Conservation (phyloP, 2,888 invertebrate genomes). For the Drosophila vallismaia region DNA sequence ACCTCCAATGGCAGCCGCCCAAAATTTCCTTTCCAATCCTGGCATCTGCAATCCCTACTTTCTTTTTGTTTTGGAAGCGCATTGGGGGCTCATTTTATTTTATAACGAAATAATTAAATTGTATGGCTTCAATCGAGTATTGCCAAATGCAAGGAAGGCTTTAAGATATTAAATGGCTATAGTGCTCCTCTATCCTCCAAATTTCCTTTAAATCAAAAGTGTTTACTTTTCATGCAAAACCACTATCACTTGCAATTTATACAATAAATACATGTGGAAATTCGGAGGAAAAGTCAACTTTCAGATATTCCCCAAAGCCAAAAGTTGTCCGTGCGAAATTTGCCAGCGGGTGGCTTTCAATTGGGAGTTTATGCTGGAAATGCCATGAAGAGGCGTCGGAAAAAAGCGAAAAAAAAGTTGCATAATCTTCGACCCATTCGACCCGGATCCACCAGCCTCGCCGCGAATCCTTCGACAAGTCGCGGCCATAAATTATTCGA, state of each 20-base stretch:
- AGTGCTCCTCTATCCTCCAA: background rate
- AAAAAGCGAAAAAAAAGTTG: slow-evolving; percentile 27
- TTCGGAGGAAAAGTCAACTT: background rate
- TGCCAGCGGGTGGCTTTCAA: slow-evolving; percentile 17
- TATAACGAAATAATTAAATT: background rate
- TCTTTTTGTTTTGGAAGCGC: background rate
- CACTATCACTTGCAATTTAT: background rate
- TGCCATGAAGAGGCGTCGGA: slow-evolving; percentile 31
- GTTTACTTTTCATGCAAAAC: background rate
- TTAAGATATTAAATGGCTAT: background rate
- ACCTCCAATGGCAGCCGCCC: background rate
- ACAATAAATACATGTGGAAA: background rate
- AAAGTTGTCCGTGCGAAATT: slow-evolving; percentile 31
- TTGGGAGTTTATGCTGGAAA: slow-evolving; percentile 15
- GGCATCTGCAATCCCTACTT: background rate
- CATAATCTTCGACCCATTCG: slow-evolving; percentile 45
- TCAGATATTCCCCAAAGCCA: slow-evolving; percentile 10
- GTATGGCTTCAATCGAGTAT: background rate
- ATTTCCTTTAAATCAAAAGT: background rate
- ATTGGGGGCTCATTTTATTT: background rate
- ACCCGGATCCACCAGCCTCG: background rate
- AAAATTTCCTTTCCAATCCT: background rate
- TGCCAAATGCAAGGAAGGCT: background rate
- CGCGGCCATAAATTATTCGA: slow-evolving; percentile 42
- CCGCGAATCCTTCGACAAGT: background rate